Evolutionary conservation across 2,888 invertebrate species (phyloP).

Genomic region (Serrognathus titanus): DNA sequence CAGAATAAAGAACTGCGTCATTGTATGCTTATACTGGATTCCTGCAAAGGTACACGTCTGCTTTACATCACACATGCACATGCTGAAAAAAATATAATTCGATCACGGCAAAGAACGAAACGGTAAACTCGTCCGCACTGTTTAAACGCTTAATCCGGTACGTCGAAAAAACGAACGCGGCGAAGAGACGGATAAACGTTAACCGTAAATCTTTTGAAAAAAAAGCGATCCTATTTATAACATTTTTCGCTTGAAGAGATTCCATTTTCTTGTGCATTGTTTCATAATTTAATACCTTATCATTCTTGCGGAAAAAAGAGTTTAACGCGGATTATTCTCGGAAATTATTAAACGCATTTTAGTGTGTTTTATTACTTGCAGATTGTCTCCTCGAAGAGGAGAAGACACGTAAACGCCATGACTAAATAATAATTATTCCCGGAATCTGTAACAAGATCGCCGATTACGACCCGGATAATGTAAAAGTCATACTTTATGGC

Average conservation of each 20-base stretch:
- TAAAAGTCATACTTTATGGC: no score
- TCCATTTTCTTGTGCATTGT: slow-evolving; percentile 4
- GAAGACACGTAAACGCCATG: no score
- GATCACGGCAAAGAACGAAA: slow-evolving; percentile 1
- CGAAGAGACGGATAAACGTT: not conserved
- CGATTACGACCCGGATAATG: no score
- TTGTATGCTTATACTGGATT: slow-evolving; percentile 42
- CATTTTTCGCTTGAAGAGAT: slow-evolving; percentile 4
- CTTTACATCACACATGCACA: no score
- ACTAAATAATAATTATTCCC: no score
- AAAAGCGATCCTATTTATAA: slow-evolving; percentile 4
- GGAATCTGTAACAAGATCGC: no score
- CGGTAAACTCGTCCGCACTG: not conserved
- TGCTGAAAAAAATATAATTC: not conserved
- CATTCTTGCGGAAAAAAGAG: not conserved
- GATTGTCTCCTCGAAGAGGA: no score
- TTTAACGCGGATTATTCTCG: not conserved
- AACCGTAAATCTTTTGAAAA: slow-evolving; percentile 1
- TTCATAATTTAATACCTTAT: slow-evolving; percentile 3
- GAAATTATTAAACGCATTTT: slow-evolving; percentile 1
- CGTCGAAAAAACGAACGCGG: not conserved
- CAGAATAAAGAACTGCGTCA: slow-evolving; percentile 42
- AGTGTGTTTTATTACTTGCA: not conserved
- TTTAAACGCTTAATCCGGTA: no score
- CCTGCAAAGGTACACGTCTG: slow-evolving; percentile 4